These are phyloP conservation scores for Caenorhabditis sp. DNA, from an alignment of 2,888 invertebrate genomes.

Conservation along the genomic window DNA sequence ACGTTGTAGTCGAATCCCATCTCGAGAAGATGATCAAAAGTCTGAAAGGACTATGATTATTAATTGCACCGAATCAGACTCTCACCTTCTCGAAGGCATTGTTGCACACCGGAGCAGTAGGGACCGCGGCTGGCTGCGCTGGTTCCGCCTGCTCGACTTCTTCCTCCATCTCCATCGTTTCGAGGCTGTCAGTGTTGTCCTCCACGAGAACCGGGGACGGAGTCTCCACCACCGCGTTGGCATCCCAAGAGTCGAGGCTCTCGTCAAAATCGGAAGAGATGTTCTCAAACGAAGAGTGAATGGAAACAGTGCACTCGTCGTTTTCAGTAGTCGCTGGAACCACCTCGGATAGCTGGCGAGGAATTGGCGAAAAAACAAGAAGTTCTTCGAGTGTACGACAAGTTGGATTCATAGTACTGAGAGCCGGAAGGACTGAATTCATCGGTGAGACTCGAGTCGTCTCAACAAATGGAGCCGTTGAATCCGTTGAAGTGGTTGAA, in stretches of 20 bases:
- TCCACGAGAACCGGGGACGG: neutral
- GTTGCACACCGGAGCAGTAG: neutral
- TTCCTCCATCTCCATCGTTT: neutral
- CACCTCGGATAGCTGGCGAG: too few species aligned
- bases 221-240: neutral
- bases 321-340: neutral
- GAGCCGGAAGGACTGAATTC: too few species aligned
- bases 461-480: too few species aligned
- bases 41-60: conserved; percentile 8
- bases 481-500: too few species aligned
- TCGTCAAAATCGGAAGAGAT: conserved; percentile 34
- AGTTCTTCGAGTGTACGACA: too few species aligned
- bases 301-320: neutral
- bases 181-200: too few species aligned
- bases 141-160: neutral
- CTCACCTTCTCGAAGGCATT: conserved; percentile 9
- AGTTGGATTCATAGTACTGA: too few species aligned
- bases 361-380: too few species aligned
- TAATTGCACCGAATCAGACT: neutral
- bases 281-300: conserved; percentile 43
- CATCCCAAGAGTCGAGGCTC: conserved; percentile 11
- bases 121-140: neutral
- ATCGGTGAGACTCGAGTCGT: too few species aligned
- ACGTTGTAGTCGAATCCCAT: conserved; percentile 51
- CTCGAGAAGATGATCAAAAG: conserved; percentile 39